These are phyloP conservation scores for Caligus rogercresseyi DNA, from an alignment of 1,140 invertebrate species.

Conservation along the genomic window DNA sequence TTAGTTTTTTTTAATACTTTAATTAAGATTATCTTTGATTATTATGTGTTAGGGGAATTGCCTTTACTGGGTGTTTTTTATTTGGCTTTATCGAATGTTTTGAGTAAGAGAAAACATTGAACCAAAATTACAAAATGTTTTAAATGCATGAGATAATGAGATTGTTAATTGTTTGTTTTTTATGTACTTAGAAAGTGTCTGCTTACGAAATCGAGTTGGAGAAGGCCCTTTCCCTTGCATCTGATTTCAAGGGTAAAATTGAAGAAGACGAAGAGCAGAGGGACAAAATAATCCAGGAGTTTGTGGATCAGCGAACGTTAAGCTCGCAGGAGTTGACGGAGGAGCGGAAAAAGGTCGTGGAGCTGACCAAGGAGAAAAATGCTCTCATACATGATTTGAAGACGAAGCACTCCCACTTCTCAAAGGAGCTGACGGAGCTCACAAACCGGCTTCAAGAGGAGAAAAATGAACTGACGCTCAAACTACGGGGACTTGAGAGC, in stretches of 20 bases:
- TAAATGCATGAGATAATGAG: too few species aligned
- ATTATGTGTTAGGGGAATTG: too few species aligned
- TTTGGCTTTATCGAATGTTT: too few species aligned
- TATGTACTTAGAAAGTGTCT: conserved; percentile 1
- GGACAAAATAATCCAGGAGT: not conserved
- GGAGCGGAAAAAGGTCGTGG: not conserved
- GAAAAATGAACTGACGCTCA: not conserved
- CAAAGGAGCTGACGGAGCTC: not conserved
- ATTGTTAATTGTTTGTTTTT: too few species aligned
- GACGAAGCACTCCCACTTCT: not conserved
- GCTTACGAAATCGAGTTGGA: conserved; percentile 8
- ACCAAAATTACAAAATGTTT: too few species aligned
- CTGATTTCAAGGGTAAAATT: not conserved
- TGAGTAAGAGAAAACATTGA: too few species aligned
- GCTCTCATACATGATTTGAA: not conserved
- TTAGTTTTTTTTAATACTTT: too few species aligned
- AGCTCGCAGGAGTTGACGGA: not conserved
- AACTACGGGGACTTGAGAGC: not conserved
- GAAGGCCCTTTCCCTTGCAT: not conserved
- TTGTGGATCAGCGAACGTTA: not conserved
- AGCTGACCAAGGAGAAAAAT: not conserved
- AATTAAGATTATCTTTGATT: too few species aligned
- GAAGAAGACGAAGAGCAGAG: conserved; percentile 4
- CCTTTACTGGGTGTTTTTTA: too few species aligned
- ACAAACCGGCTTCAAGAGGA: not conserved